Percentiles rank a stretch among this genome's conserved stretches.
Evolutionary conservation across 2,797 vertebrate genomes (phyloP).

Genomic region (Sebastes iracundus): DNA sequence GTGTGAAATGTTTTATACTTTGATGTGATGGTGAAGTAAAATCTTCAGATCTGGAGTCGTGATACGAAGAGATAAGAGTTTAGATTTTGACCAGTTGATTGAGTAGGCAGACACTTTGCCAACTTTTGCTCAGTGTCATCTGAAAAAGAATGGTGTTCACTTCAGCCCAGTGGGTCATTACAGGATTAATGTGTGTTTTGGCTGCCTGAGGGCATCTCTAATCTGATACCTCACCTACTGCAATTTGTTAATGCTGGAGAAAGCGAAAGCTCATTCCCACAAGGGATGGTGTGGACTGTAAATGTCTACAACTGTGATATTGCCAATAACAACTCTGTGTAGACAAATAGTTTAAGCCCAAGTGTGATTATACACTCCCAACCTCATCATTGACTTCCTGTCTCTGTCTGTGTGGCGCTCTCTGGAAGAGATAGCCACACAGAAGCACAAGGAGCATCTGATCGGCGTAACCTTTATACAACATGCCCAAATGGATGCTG

Average conservation of each 20-base stretch:
- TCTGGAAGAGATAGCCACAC: slow-evolving; percentile 2
- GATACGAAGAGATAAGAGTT: neutral
- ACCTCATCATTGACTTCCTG: slow-evolving; percentile 46
- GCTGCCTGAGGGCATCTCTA: slow-evolving; percentile 57
- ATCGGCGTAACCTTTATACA: slow-evolving; percentile 7
- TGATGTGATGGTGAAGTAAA: neutral
- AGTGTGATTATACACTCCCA: slow-evolving; percentile 39
- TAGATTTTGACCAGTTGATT: slow-evolving; percentile 16
- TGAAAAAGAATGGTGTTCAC: slow-evolving; percentile 49
- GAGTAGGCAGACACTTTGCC: slow-evolving; percentile 25
- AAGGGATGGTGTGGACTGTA: slow-evolving; percentile 27
- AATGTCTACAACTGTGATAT: slow-evolving; percentile 38
- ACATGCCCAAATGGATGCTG: neutral
- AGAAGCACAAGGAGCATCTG: slow-evolving; percentile 3
- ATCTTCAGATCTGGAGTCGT: neutral
- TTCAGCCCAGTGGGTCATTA: slow-evolving; percentile 45
- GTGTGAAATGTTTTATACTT: neutral
- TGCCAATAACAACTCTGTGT: slow-evolving; percentile 40
- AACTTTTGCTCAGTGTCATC: slow-evolving; percentile 45
- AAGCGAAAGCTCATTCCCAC: slow-evolving; percentile 44
- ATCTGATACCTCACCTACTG: slow-evolving; percentile 59
- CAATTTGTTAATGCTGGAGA: slow-evolving; percentile 56
- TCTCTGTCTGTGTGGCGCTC: slow-evolving; percentile 7
- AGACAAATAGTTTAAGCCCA: slow-evolving; percentile 42
- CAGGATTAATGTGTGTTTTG: slow-evolving; percentile 61